These are phyloP conservation scores for Tetrapedia diversipes DNA, from an alignment of 2,888 invertebrate genomes.

Conservation along the genomic window DNA sequence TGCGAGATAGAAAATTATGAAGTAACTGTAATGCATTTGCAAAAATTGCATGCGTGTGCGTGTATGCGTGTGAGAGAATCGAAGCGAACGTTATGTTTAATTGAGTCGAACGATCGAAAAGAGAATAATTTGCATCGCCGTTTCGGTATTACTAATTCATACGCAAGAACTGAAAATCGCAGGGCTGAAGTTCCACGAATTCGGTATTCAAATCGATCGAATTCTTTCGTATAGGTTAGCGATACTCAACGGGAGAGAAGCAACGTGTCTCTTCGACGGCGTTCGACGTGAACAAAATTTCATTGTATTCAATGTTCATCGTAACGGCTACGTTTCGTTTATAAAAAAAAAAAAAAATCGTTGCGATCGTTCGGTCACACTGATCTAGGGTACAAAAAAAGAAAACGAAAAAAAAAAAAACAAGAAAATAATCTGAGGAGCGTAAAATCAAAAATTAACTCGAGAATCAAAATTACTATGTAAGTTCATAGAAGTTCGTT, in stretches of 20 bases:
- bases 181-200: conserved; percentile 14
- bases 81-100: conserved; percentile 29
- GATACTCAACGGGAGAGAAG: too few relatives aligned
- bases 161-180: conserved; percentile 27
- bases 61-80: conserved; percentile 32
- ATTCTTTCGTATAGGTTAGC: conserved; percentile 45
- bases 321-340: conserved; percentile 40
- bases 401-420: too few relatives aligned
- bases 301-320: conserved; percentile 45
- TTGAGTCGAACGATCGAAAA: conserved; percentile 44
- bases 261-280: conserved; percentile 6
- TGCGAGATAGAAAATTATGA: conserved; percentile 44
- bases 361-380: conserved; percentile 43
- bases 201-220: neutral
- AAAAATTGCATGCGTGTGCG: conserved; percentile 38
- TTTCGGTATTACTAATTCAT: conserved; percentile 43
- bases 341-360: conserved; percentile 13
- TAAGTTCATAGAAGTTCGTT: conserved; percentile 76
- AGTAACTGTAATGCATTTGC: conserved; percentile 36
- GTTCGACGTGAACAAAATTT: conserved; percentile 35
- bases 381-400: conserved; percentile 70
- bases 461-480: conserved; percentile 79
- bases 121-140: conserved; percentile 32
- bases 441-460: conserved; percentile 76
- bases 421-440: conserved; percentile 31